A percentile compares a stretch with the other conserved stretches of the same genome.
Conservation (phyloP, 2,797 vertebrate genomes). For the Esox masquinongy region DNA sequence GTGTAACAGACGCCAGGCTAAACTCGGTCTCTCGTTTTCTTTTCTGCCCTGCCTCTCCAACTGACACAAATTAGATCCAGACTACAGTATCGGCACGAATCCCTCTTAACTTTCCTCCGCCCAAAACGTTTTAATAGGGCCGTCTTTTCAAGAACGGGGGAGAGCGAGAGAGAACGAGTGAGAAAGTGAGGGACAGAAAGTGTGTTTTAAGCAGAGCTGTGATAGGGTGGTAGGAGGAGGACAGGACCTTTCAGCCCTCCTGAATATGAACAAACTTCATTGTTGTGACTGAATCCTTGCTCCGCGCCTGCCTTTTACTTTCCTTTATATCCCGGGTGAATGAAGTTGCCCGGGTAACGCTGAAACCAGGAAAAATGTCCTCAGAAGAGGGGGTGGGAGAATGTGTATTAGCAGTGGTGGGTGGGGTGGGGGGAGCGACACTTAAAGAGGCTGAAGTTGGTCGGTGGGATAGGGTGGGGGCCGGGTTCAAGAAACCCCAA, state of each 20-base stretch:
- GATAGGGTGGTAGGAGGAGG: slow-evolving; percentile 44
- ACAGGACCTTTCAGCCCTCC: slow-evolving; percentile 60
- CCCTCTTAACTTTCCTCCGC: slow-evolving; percentile 15
- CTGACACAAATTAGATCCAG: slow-evolving; percentile 53
- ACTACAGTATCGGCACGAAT: slow-evolving; percentile 35
- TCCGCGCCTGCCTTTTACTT: slow-evolving; percentile 64
- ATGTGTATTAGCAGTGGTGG: slow-evolving; percentile 31
- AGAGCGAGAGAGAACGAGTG: not conserved
- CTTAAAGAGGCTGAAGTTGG: slow-evolving; percentile 40
- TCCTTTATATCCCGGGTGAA: slow-evolving; percentile 73
- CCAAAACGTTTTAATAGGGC: slow-evolving; percentile 29
- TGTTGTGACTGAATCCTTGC: slow-evolving; percentile 70
- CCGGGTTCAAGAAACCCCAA: slow-evolving; percentile 41
- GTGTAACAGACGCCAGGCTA: slow-evolving; percentile 21
- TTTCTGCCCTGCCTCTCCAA: slow-evolving; percentile 21
- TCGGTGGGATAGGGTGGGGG: not conserved
- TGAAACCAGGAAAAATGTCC: slow-evolving; percentile 67
- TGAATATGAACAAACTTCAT: slow-evolving; percentile 78
- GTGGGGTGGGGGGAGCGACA: slow-evolving; percentile 44
- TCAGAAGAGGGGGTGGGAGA: slow-evolving; percentile 38
- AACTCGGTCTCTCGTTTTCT: not conserved
- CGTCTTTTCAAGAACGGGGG: slow-evolving; percentile 20
- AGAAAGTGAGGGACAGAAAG: not conserved
- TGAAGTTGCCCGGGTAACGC: slow-evolving; percentile 76
- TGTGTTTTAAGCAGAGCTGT: slow-evolving; percentile 32